Conservation (phyloP, 2,888 invertebrate species). For the Dryococelus australis region DNA sequence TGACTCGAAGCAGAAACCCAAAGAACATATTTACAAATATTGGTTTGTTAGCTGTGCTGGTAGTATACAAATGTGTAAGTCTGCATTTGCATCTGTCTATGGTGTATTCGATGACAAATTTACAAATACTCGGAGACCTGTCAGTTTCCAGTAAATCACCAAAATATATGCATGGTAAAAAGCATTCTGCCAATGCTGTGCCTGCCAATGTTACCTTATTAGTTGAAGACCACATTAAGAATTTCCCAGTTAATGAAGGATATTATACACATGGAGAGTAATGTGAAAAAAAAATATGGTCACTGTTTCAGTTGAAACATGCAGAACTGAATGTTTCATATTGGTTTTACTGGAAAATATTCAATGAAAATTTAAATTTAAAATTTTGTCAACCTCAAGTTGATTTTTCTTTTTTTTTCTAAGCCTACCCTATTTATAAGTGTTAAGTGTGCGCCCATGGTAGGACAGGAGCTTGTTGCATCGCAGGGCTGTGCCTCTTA, state of each 20-base stretch:
- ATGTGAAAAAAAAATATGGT: not conserved
- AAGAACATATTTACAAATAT: too few species aligned
- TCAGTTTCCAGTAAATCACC: not conserved
- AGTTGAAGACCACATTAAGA: not conserved
- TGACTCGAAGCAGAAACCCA: too few species aligned
- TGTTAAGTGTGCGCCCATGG: too few species aligned
- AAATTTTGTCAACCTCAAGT: too few species aligned
- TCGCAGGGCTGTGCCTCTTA: too few species aligned
- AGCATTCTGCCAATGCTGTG: too few species aligned
- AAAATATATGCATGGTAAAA: not conserved
- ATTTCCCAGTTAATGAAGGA: slow-evolving; percentile 17
- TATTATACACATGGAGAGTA: not conserved
- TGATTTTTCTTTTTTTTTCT: too few species aligned
- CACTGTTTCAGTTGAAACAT: not conserved
- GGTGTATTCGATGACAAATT: not conserved
- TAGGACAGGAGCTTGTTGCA: too few species aligned
- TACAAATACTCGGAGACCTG: not conserved
- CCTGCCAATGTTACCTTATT: not conserved
- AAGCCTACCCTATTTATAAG: too few species aligned
- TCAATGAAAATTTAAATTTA: not conserved
- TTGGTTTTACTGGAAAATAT: not conserved
- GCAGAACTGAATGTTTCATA: not conserved
- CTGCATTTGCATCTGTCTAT: not conserved
- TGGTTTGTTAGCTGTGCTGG: too few species aligned
- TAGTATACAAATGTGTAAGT: too few species aligned